A percentile compares a stretch with the other conserved stretches of the same genome.
These are phyloP conservation scores for Volucella inanis DNA, from an alignment of 2,888 invertebrate genomes.

Conservation along the genomic window DNA sequence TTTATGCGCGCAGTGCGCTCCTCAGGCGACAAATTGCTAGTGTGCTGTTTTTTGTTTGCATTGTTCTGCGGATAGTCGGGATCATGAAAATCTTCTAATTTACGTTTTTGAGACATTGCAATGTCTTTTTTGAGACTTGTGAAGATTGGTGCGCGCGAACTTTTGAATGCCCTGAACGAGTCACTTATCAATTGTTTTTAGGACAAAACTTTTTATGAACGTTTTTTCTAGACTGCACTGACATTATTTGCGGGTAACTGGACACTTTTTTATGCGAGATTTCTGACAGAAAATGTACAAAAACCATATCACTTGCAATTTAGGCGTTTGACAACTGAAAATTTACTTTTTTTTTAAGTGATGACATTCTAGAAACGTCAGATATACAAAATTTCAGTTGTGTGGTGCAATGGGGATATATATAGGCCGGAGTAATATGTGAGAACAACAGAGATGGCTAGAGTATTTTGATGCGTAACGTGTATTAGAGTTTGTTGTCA, in stretches of 20 bases:
- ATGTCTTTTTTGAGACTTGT: neutral
- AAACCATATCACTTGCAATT: conserved; percentile 56
- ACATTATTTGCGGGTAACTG: conserved; percentile 41
- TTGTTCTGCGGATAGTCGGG: conserved; percentile 85
- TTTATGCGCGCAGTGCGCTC: conserved; percentile 84
- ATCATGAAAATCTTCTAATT: conserved; percentile 85
- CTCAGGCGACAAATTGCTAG: conserved; percentile 77
- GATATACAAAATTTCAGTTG: conserved; percentile 13
- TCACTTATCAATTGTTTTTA: conserved; percentile 10
- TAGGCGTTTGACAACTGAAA: conserved; percentile 49
- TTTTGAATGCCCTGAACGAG: neutral
- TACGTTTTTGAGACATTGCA: conserved; percentile 79
- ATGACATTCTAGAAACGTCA: conserved; percentile 69
- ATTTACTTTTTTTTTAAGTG: conserved; percentile 42
- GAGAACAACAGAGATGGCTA: neutral
- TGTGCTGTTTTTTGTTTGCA: conserved; percentile 32
- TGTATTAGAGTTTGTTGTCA: conserved; percentile 52
- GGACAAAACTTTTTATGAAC: neutral
- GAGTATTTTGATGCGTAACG: neutral
- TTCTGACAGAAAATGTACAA: conserved; percentile 31
- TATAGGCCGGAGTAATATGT: neutral
- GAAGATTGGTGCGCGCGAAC: conserved; percentile 51
- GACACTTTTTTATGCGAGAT: conserved; percentile 1
- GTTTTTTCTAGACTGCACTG: conserved; percentile 2
- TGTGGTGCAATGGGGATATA: neutral